Conservation (phyloP, 2,888 invertebrate species). For the Macroteleia sp. region DNA sequence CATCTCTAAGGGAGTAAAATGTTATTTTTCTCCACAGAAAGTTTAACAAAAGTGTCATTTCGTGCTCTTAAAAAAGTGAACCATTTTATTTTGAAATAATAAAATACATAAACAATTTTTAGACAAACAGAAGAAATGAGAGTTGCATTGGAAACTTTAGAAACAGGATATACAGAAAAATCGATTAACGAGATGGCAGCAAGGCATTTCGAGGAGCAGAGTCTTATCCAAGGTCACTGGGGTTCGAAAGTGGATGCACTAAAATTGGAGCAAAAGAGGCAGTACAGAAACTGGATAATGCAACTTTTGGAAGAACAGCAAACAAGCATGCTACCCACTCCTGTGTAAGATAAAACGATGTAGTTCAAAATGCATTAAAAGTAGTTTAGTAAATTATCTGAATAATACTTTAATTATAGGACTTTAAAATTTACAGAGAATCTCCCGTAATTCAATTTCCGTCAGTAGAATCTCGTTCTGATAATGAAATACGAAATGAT, state of each 20-base stretch:
- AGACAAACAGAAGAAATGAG: constrained; percentile 96
- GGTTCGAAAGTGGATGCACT: constrained; percentile 93
- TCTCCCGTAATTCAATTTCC: constrained; percentile 84
- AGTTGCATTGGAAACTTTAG: constrained; percentile 91
- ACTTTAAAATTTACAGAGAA: constrained; percentile 75
- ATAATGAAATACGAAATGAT: constrained; percentile 75
- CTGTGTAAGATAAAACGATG: constrained; percentile 85
- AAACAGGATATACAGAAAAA: constrained; percentile 90
- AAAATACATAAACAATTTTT: constrained; percentile 36
- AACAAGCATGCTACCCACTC: constrained; percentile 85
- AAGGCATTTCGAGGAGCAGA: constrained; percentile 92
- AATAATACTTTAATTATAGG: neutral
- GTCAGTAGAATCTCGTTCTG: constrained; percentile 76
- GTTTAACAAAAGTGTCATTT: too few relatives aligned
- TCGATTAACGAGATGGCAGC: constrained; percentile 94
- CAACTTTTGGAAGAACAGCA: constrained; percentile 90
- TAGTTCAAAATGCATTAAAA: too few relatives aligned
- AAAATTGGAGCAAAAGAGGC: constrained; percentile 92
- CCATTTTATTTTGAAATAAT: neutral
- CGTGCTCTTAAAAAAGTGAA: too few relatives aligned
- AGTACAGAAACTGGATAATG: constrained; percentile 96
- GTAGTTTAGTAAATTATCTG: too few relatives aligned
- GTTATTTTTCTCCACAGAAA: too few relatives aligned
- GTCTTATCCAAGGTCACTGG: constrained; percentile 93
- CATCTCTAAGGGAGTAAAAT: too few relatives aligned